Percentiles rank a stretch among this genome's conserved stretches.
Conservation (phyloP, 2,888 invertebrate genomes). For the Melinopterus prodromus region DNA sequence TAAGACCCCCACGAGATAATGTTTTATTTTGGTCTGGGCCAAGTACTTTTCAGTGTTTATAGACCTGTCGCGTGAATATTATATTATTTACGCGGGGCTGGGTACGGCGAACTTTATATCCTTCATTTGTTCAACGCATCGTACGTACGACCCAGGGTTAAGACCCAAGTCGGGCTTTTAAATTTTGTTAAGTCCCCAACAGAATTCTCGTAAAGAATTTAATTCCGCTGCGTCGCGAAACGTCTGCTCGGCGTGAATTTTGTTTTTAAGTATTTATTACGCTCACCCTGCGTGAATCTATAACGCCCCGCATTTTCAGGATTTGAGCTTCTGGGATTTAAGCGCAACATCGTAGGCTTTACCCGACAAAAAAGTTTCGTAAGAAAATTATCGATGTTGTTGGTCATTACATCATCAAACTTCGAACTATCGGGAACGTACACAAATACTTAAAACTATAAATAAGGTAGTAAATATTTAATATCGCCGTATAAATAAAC, state of each 20-base stretch:
- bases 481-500: neutral
- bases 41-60: slow-evolving; percentile 10
- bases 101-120: slow-evolving; percentile 19
- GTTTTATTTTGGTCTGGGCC: slow-evolving; percentile 12
- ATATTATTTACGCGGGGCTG: neutral
- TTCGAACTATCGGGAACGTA: neutral
- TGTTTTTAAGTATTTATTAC: neutral
- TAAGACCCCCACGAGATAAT: slow-evolving; percentile 7
- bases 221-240: neutral
- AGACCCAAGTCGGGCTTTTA: slow-evolving; percentile 14
- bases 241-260: neutral
- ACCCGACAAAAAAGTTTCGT: no score
- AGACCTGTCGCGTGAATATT: slow-evolving; percentile 12
- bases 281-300: neutral
- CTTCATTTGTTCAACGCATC: slow-evolving; percentile 9
- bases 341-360: neutral
- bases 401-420: neutral
- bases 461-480: neutral
- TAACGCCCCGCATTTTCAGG: neutral
- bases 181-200: slow-evolving; percentile 20
- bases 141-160: neutral
- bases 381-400: neutral
- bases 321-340: neutral
- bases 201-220: slow-evolving; percentile 18
- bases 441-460: neutral